Conservation (phyloP, 2,888 invertebrate species). For the Aplocera efformata region DNA sequence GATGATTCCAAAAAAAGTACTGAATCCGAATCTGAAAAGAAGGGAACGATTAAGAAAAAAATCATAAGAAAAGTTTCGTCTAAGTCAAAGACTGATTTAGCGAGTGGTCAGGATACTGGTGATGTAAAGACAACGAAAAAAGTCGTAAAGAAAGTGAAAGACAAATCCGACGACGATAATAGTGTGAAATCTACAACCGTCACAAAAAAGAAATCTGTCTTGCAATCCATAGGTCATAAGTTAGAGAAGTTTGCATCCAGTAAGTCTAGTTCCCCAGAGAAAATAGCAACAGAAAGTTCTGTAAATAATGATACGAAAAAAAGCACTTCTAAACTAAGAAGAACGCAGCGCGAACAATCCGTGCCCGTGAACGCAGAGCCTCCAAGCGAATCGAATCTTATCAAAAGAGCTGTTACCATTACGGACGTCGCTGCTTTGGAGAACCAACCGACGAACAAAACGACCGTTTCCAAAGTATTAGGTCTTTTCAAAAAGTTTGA, state of each 20-base stretch:
- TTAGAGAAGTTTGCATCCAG: slow-evolving; percentile 84
- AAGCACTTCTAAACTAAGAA: slow-evolving; percentile 70
- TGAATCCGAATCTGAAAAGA: slow-evolving; percentile 60
- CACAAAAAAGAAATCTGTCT: slow-evolving; percentile 83
- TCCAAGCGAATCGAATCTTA: slow-evolving; percentile 83
- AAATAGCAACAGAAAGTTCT: slow-evolving; percentile 50
- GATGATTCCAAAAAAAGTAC: slow-evolving; percentile 47
- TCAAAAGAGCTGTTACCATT: slow-evolving; percentile 86
- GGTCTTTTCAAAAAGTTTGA: slow-evolving; percentile 88
- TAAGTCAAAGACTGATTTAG: slow-evolving; percentile 67
- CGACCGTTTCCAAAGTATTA: slow-evolving; percentile 87
- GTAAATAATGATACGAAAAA: slow-evolving; percentile 44
- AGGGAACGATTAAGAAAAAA: slow-evolving; percentile 69
- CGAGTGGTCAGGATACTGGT: slow-evolving; percentile 43
- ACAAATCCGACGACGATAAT: slow-evolving; percentile 57
- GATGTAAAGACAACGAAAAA: slow-evolving; percentile 62
- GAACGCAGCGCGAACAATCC: slow-evolving; percentile 84
- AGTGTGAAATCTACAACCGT: slow-evolving; percentile 46
- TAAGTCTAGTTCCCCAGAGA: slow-evolving; percentile 72
- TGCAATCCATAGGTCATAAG: slow-evolving; percentile 89
- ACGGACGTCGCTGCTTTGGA: slow-evolving; percentile 82
- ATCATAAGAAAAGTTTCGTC: slow-evolving; percentile 70
- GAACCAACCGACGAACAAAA: slow-evolving; percentile 69
- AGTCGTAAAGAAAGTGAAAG: slow-evolving; percentile 65
- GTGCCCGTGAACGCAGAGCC: slow-evolving; percentile 78